Evolutionary conservation across 2,797 vertebrate species (phyloP).

Genomic region (Taeniopygia guttata): DNA sequence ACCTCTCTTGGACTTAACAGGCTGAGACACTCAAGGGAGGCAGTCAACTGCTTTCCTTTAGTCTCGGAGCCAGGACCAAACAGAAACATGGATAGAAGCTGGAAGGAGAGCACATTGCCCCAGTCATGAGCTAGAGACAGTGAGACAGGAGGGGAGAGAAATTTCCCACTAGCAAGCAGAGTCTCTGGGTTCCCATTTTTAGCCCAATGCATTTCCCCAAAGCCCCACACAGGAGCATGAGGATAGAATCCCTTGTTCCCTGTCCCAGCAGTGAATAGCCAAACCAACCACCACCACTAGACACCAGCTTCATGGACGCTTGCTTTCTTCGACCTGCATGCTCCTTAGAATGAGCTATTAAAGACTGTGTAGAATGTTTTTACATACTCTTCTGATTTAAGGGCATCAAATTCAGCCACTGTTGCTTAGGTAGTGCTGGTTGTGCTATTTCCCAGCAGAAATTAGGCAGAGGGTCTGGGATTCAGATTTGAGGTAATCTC

Average conservation of each 20-base stretch:
- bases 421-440: background rate
- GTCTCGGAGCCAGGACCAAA: background rate
- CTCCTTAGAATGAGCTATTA: background rate
- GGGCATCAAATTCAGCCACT: background rate
- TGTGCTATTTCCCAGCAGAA: slow-evolving; percentile 27
- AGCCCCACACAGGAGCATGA: rapidly evolving
- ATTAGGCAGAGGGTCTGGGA: background rate
- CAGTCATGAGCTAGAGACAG: background rate
- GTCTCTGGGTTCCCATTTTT: background rate
- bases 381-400: background rate
- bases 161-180: background rate
- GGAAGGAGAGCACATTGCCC: background rate
- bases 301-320: background rate
- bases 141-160: background rate
- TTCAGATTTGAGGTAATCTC: too few relatives aligned
- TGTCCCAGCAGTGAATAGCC: background rate
- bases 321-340: background rate
- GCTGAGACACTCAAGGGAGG: background rate
- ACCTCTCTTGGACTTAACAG: background rate
- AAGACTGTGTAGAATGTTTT: background rate
- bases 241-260: background rate
- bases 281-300: background rate
- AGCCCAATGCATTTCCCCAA: background rate
- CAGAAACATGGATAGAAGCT: background rate
- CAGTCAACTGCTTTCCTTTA: background rate